Evolutionary conservation across 2,888 invertebrate species (phyloP), one percentile per base, ranked within the genome.

Genomic region (Agriopis aurantiaria): DNA sequence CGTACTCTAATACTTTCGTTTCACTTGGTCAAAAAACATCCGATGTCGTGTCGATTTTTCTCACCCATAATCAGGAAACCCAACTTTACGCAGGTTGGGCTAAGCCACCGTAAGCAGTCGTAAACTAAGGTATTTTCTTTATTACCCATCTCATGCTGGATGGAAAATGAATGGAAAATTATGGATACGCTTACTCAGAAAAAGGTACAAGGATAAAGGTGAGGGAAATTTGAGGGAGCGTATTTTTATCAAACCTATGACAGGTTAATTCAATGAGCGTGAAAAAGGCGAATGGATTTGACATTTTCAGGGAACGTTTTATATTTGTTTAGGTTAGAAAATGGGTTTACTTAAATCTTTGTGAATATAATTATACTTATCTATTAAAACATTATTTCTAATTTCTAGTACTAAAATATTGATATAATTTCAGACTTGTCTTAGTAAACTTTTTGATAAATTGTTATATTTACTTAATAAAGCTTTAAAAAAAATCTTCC

Each of bases 41-140:
- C n/a, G 33, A 40, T 60, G 6, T 45, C 40, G 11, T 60, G 6
- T 45, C 40, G 11, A 49, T 40, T 33, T 58, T 58, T 17, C 4
- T 12, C 6, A n/a, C 33, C 33, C 4, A 10, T 10, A 43, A 12
- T 33, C 23, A 8, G 41, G 33, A 33, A 43, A 14, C 11, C 9
- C 3, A 40, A 60, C 14, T 40, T 60, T 49, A 49, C 40, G 40
- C 40, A 40, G 11, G 33, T 40, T 40, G 40, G 14, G 14, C 61
- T 52, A 23, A 53, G 62, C 62, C 45, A 45, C 52, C 23, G n/a
- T 41, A 53, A 69, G 67, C 49, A 60, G 60, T 62, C 68, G 61
- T 75, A 73, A 75, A 72, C 59, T 67, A 68, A 45, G 58, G 52
- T 41, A 69, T 72, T 70, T 68, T 68, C 49, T 62, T 66, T 70